Evolutionary conservation across 2,888 invertebrate genomes (phyloP).

Genomic region (Fissipunctia ypsillon): DNA sequence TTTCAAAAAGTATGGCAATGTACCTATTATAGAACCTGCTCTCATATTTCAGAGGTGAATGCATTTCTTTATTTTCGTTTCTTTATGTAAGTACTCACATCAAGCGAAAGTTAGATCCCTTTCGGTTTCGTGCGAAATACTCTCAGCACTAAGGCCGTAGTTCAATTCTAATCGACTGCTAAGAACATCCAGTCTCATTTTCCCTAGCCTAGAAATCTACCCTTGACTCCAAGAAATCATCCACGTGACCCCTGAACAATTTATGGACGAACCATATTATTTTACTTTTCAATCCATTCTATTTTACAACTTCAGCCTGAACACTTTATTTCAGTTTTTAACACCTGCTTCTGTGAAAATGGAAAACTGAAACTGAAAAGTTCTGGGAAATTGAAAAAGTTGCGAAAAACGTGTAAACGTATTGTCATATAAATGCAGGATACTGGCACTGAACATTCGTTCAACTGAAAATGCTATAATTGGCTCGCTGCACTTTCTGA

Average conservation of each 20-base stretch:
- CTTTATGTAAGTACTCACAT: neutral
- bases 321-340: conserved; percentile 23
- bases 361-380: conserved; percentile 16
- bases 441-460: neutral
- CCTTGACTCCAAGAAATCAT: too few species aligned
- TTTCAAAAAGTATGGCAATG: neutral
- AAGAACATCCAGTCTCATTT: neutral
- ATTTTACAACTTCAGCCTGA: conserved; percentile 22
- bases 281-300: conserved; percentile 9
- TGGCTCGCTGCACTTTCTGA: neutral
- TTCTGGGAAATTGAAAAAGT: conserved; percentile 27
- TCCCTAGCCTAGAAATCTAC: neutral
- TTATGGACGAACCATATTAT: neutral
- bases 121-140: neutral
- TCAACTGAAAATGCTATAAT: neutral
- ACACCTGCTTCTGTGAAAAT: conserved; percentile 27
- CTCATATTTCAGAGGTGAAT: neutral
- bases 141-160: neutral
- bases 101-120: neutral
- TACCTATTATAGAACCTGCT: neutral
- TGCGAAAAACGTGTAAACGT: conserved; percentile 7
- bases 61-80: neutral
- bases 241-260: neutral
- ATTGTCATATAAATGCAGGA: conserved; percentile 11
- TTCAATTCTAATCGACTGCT: neutral